Percentiles rank a stretch among this genome's conserved stretches.
These are phyloP conservation scores for Muntiacus reevesi DNA, from an alignment of 2,113 vertebrate species.

Conservation along the genomic window DNA sequence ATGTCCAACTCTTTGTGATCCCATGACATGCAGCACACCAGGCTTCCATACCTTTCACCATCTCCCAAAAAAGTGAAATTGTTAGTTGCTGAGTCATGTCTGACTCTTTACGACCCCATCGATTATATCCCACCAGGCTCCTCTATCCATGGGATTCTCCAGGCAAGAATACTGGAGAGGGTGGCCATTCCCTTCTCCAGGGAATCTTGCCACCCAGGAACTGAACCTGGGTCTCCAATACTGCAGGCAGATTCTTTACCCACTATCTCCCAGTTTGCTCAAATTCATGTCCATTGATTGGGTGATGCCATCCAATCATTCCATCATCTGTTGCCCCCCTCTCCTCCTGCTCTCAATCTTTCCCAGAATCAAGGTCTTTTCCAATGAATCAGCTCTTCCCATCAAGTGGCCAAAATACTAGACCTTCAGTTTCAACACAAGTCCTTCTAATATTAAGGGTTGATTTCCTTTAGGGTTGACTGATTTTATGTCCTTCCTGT, in stretches of 20 bases:
- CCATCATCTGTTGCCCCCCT: background rate
- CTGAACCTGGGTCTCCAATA: background rate
- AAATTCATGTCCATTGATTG: background rate
- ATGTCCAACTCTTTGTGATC: background rate
- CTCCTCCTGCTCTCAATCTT: background rate
- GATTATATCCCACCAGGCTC: background rate
- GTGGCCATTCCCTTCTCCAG: background rate
- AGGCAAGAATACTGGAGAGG: background rate
- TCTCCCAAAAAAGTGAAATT: background rate
- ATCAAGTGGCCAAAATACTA: background rate
- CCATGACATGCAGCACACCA: background rate
- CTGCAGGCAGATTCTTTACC: background rate
- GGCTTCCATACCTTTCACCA: background rate
- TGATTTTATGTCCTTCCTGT: background rate
- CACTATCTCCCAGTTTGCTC: background rate
- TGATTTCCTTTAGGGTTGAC: background rate
- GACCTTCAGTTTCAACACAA: background rate
- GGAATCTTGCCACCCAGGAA: background rate
- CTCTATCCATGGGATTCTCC: background rate
- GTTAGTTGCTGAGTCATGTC: background rate
- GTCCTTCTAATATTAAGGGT: background rate
- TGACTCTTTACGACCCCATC: background rate
- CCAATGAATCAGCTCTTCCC: background rate
- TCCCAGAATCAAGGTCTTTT: background rate
- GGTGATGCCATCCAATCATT: background rate